These are phyloP conservation scores for Subanguina moxae DNA, from an alignment of 1,140 invertebrate species.

Conservation along the genomic window DNA sequence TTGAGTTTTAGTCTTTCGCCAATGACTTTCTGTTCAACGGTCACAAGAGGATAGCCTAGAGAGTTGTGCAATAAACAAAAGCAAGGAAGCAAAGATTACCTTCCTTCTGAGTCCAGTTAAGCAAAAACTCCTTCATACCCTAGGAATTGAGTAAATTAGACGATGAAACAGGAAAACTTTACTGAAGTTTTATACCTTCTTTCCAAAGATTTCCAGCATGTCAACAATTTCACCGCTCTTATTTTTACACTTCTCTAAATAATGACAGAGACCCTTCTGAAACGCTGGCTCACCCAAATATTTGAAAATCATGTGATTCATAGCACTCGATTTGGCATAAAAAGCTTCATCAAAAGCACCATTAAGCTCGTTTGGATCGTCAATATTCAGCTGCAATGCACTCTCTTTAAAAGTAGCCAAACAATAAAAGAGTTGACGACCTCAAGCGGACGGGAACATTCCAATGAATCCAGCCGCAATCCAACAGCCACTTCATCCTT, in stretches of 20 bases:
- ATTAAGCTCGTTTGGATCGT: slow-evolving; percentile 47
- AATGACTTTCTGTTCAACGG: slow-evolving; percentile 52
- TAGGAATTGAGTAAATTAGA: slow-evolving; percentile 26
- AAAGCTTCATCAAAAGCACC: slow-evolving; percentile 62
- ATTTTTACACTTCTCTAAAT: slow-evolving; percentile 81
- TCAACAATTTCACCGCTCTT: slow-evolving; percentile 87
- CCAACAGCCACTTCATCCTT: slow-evolving; percentile 59
- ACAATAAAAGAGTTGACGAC: slow-evolving; percentile 15
- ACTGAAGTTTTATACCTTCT: slow-evolving; percentile 61
- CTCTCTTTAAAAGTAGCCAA: neutral
- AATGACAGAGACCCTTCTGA: slow-evolving; percentile 86
- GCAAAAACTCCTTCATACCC: slow-evolving; percentile 86
- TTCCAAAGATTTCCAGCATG: slow-evolving; percentile 82
- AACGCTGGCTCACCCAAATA: slow-evolving; percentile 89
- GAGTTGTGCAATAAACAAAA: too few species aligned
- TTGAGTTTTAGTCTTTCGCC: slow-evolving; percentile 24
- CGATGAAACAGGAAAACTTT: neutral
- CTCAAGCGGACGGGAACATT: slow-evolving; percentile 44
- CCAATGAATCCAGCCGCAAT: slow-evolving; percentile 30
- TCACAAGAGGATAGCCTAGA: slow-evolving; percentile 79
- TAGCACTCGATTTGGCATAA: slow-evolving; percentile 67
- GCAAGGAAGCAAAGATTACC: too few species aligned
- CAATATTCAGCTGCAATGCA: slow-evolving; percentile 58
- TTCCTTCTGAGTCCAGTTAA: slow-evolving; percentile 86
- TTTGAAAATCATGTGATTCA: slow-evolving; percentile 91